A percentile compares a stretch with the other conserved stretches of the same genome.
phyloP scores from a whole-genome alignment of 37 sponge, comb jelly and placozoan species.

The Petrosia ficiformis region DNA sequence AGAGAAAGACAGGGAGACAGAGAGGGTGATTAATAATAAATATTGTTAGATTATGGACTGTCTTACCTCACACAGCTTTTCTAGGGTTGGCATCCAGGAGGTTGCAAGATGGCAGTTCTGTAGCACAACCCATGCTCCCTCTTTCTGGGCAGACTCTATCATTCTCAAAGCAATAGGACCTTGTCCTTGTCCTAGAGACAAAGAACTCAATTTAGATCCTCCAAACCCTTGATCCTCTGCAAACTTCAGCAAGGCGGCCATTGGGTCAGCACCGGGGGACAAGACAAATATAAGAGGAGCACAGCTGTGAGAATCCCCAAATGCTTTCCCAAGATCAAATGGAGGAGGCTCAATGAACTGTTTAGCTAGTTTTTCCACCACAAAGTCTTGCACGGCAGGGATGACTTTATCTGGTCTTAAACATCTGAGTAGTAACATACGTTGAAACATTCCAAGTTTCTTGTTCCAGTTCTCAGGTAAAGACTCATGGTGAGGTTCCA shows the following conservation, averaged over 20 bases:
- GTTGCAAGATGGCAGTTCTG: conserved; percentile 99
- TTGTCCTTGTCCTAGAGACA: conserved; percentile 98
- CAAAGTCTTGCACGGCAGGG: conserved; percentile 95
- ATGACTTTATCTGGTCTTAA: conserved; percentile 93
- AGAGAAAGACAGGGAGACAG: background rate
- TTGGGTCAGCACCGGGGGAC: conserved; percentile 98
- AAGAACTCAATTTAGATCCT: conserved; percentile 87
- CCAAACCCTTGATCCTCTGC: conserved; percentile 99
- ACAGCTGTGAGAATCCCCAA: conserved; percentile 93
- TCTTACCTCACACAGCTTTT: conserved; percentile 87
- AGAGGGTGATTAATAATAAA: background rate
- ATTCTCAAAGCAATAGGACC: conserved; percentile 97
- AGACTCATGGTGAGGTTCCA: conserved; percentile 75
- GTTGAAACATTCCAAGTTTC: conserved; percentile 76
- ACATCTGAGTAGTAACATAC: conserved; percentile 82
- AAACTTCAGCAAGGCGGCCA: conserved; percentile 97
- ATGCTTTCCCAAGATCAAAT: conserved; percentile 92
- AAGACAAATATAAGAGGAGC: conserved; percentile 98
- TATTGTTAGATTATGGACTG: too few relatives aligned
- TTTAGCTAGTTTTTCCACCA: conserved; percentile 70
- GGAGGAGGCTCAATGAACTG: conserved; percentile 97
- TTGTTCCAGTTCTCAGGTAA: conserved; percentile 77
- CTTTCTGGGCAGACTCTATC: conserved; percentile 94
- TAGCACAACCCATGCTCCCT: conserved; percentile 97
- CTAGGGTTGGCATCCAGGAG: conserved; percentile 99